Evolutionary conservation across 2,797 vertebrate species (phyloP).

Genomic region (Notamacropus eugenii): DNA sequence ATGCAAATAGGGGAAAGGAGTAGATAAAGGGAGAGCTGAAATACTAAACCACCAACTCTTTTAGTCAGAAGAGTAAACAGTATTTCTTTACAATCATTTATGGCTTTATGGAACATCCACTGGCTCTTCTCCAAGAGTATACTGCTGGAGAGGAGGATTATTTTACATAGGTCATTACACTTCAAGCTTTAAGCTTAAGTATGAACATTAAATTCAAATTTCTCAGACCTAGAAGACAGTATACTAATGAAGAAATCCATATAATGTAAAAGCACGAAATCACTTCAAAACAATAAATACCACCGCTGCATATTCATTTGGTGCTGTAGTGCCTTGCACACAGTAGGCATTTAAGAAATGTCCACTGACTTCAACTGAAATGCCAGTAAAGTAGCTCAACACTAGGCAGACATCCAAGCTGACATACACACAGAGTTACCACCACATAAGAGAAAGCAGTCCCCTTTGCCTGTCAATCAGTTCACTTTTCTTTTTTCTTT

Average conservation of each 20-base stretch:
- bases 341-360: background rate
- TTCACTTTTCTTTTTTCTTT: slow-evolving; percentile 49
- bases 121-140: slow-evolving; percentile 71
- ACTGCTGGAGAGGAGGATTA: slow-evolving; percentile 69
- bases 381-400: slow-evolving; percentile 30
- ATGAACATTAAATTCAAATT: slow-evolving; percentile 76
- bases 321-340: slow-evolving; percentile 34
- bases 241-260: slow-evolving; percentile 49
- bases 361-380: background rate
- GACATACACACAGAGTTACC: background rate
- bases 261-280: slow-evolving; percentile 62
- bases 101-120: slow-evolving; percentile 54
- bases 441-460: slow-evolving; percentile 11
- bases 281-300: slow-evolving; percentile 73
- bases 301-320: slow-evolving; percentile 65
- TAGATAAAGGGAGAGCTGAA: slow-evolving; percentile 22
- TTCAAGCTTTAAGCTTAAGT: slow-evolving; percentile 64
- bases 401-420: slow-evolving; percentile 40
- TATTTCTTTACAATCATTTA: slow-evolving; percentile 55
- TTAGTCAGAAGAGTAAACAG: slow-evolving; percentile 53
- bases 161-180: slow-evolving; percentile 74
- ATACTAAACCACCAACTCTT: slow-evolving; percentile 20
- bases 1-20: background rate
- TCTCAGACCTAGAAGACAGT: slow-evolving; percentile 67
- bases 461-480: slow-evolving; percentile 35